Conservation (phyloP, 2,797 vertebrate genomes). For the Aselliscus stoliczkanus region DNA sequence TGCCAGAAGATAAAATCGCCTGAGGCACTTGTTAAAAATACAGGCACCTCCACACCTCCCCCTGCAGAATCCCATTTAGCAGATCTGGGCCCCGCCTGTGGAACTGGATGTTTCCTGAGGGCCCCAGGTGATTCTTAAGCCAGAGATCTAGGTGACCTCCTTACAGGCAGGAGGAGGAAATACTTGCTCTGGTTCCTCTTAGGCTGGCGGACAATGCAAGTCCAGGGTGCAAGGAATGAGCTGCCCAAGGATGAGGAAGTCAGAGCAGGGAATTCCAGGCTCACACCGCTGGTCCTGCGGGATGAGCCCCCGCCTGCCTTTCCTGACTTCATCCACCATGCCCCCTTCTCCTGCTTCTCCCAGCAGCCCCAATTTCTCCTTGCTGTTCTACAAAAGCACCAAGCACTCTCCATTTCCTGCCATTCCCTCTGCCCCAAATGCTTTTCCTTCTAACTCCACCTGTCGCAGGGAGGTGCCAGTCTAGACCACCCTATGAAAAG, state of each 20-base stretch:
- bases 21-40: background rate
- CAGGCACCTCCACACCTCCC: background rate
- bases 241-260: background rate
- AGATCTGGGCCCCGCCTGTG: background rate
- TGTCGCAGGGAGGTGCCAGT: background rate
- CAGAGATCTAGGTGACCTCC: background rate
- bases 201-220: background rate
- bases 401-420: background rate
- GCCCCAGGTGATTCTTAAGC: background rate
- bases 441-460: too few species aligned
- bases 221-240: background rate
- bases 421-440: background rate
- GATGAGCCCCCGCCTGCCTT: background rate
- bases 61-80: background rate
- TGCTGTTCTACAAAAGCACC: background rate
- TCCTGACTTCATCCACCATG: background rate
- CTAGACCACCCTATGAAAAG: background rate
- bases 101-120: background rate
- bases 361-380: background rate
- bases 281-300: fast-evolving
- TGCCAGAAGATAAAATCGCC: background rate
- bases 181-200: background rate
- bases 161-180: background rate
- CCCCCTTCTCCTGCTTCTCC: too few species aligned
- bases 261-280: background rate